Evolutionary conservation across 2,113 vertebrate genomes (phyloP).

Genomic region (Myiozetetes cayanensis): DNA sequence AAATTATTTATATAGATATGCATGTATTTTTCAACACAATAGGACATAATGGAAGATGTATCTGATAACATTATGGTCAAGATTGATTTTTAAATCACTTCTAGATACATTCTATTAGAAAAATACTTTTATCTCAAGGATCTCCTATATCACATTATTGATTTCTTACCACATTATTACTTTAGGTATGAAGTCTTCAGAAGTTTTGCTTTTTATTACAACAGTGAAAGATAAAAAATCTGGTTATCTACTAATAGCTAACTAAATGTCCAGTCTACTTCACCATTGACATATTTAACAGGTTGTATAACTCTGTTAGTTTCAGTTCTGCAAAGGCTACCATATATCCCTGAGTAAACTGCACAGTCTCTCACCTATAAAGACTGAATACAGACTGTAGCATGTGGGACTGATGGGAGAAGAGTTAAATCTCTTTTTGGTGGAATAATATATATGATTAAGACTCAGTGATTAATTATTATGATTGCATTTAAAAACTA

Average conservation of each 20-base stretch:
- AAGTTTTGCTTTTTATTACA: neutral
- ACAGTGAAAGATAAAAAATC: neutral
- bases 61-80: neutral
- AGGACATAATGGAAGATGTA: neutral
- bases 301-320: neutral
- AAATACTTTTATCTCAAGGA: neutral
- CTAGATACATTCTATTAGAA: neutral
- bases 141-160: neutral
- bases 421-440: neutral
- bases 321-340: neutral
- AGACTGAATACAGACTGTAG: neutral
- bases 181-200: neutral
- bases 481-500: neutral
- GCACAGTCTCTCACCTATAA: neutral
- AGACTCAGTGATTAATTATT: neutral
- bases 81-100: neutral
- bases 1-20: neutral
- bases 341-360: neutral
- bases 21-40: neutral
- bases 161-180: neutral
- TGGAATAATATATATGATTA: neutral
- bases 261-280: neutral
- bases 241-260: neutral
- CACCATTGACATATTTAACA: neutral
- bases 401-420: neutral